Evolutionary conservation across 2,888 invertebrate species (phyloP).

Genomic region (Dicranocentrus wangi): DNA sequence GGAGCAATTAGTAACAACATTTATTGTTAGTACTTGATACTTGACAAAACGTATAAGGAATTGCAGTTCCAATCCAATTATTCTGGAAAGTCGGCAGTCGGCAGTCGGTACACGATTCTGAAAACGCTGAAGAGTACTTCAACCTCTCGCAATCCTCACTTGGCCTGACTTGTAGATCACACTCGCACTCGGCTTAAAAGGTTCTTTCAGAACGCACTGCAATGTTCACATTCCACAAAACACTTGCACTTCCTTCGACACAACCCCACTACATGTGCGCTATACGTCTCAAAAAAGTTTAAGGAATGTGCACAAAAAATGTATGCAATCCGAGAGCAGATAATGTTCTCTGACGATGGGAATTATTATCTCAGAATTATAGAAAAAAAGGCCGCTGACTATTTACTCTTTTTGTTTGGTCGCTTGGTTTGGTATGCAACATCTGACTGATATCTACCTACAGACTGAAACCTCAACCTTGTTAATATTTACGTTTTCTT

Average conservation of each 20-base stretch:
- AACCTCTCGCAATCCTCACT: background rate
- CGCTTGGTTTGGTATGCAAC: no score
- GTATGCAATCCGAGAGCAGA: background rate
- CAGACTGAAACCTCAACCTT: background rate
- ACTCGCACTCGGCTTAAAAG: background rate
- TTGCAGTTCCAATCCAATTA: no score
- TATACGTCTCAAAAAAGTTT: slow-evolving; percentile 6
- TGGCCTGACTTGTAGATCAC: background rate
- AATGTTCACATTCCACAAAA: slow-evolving; percentile 4
- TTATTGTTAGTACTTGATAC: no score
- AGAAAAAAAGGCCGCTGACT: slow-evolving; percentile 10
- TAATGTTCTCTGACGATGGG: background rate
- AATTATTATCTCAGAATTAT: background rate
- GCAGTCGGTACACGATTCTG: no score
- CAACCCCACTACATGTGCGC: slow-evolving; percentile 1
- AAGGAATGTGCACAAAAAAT: slow-evolving; percentile 12
- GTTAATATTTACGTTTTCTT: background rate
- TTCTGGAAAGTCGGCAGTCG: no score
- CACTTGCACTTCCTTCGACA: slow-evolving; percentile 17
- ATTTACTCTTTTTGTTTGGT: background rate
- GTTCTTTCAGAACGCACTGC: background rate
- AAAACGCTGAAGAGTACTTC: background rate
- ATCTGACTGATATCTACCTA: no score
- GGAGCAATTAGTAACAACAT: no score
- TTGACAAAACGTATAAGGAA: no score